Evolutionary conservation across 2,888 invertebrate species (phyloP).

Genomic region (Drosophila prolongata): DNA sequence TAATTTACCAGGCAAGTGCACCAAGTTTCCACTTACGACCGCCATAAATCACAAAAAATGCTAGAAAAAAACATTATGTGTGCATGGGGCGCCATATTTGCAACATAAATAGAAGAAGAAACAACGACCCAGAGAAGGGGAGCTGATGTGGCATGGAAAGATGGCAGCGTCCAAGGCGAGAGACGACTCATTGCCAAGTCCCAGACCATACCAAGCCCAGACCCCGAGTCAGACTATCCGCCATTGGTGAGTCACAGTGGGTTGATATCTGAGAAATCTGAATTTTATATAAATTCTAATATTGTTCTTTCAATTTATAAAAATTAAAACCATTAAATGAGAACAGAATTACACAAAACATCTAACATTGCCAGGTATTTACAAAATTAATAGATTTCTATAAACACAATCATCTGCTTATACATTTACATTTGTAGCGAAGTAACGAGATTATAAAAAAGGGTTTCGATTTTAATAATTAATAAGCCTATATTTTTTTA

Average conservation of each 20-base stretch:
- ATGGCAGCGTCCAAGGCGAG: constrained; percentile 60
- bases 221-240: constrained; percentile 27
- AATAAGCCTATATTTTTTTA: too few species aligned
- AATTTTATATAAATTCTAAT: too few species aligned
- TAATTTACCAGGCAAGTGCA: constrained; percentile 75
- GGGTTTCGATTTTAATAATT: too few species aligned
- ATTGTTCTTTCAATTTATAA: too few species aligned
- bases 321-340: too few species aligned
- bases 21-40: constrained; percentile 55
- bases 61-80: constrained; percentile 18
- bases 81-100: constrained; percentile 43
- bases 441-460: too few species aligned
- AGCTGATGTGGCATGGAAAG: constrained; percentile 15
- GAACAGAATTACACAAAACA: too few species aligned
- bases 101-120: constrained; percentile 36
- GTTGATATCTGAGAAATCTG: neutral
- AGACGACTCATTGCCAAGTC: constrained; percentile 63
- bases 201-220: constrained; percentile 29
- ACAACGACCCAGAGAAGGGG: constrained; percentile 13
- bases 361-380: too few species aligned
- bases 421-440: too few species aligned
- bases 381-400: too few species aligned
- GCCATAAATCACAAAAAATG: constrained; percentile 47
- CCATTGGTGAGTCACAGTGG: constrained; percentile 22
- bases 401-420: too few species aligned